Percentiles rank a stretch among this genome's conserved stretches.
These are phyloP conservation scores for Lordiphosa mommai DNA, from an alignment of 1,140 invertebrate species.

Conservation along the genomic window DNA sequence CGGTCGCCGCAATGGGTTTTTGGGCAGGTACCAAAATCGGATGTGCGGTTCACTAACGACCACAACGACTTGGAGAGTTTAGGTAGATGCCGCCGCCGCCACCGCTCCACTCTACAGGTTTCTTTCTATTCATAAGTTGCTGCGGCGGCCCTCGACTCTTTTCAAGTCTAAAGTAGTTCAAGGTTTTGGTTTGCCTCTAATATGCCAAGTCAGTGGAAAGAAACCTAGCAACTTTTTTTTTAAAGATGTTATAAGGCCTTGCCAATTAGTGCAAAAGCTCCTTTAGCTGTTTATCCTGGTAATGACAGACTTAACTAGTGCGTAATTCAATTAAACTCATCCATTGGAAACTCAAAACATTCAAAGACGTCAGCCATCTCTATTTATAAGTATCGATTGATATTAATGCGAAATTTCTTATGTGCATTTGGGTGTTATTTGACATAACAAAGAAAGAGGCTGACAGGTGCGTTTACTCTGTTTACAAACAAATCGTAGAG, in stretches of 20 bases:
- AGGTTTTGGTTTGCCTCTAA: constrained; percentile 33
- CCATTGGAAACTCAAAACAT: too few species aligned
- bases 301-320: too few species aligned
- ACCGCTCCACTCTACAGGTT: constrained; percentile 20
- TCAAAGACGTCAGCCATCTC: too few species aligned
- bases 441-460: constrained; percentile 6
- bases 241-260: too few species aligned
- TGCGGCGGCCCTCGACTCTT: constrained; percentile 16
- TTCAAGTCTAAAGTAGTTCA: constrained; percentile 40
- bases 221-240: constrained; percentile 14
- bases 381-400: constrained; percentile 8
- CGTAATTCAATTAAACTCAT: too few species aligned
- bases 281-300: too few species aligned
- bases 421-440: constrained; percentile 13
- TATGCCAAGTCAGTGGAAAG: constrained; percentile 34
- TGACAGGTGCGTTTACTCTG: constrained; percentile 20
- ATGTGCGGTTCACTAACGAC: constrained; percentile 56
- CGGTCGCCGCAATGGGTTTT: not conserved
- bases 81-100: constrained; percentile 20
- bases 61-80: constrained; percentile 17
- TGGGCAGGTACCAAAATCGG: constrained; percentile 33
- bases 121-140: constrained; percentile 28
- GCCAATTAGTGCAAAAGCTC: too few species aligned
- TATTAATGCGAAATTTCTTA: constrained; percentile 7
- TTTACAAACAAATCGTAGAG: constrained; percentile 29